Base-by-base conservation (phyloP, 2,888 invertebrate species). In the Lasioglossum oenotherae region DNA sequence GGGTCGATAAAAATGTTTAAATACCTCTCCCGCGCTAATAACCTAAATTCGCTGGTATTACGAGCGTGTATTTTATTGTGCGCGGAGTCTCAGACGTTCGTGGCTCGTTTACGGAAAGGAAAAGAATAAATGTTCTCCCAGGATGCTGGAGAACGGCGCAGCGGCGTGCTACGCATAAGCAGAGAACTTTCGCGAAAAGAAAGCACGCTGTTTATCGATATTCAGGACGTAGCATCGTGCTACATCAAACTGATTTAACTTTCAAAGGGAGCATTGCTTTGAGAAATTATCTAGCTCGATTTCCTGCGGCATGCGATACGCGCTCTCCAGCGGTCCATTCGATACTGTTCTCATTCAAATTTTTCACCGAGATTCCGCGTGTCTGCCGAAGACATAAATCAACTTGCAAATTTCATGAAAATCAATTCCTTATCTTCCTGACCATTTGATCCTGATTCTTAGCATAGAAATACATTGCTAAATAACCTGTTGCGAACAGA, bases 221-320 rank as follows among this genome's bases (percentile, higher is more conserved):
- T 23, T 38, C 75, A 38, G 12, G 46, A 44, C 35, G 35, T 23
- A 16, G 1, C 38, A 23, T 69, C 69, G 38, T n/a, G 38, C 23
- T 69, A 69, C 69, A 23, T 69, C 69, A 38, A 69, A 35, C 69
- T 38, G 69, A 38, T 69, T 38, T 69, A 69, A 69, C 69, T 38
- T 38, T 69, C 69, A 69, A 69, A 23, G 38, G 38, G 38, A 69
- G 69, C 4, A 69, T 69, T 69, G 38, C 69, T 69, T 69, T 69
- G 69, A 69, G 38, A 69, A 69, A 69, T 69, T 69, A 35, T 69
- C 38, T 38, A 12, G 38, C 35, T 38, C 69, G 69, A 69, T 69
- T 69, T 38, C 38, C 69, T 19, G 35, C 38, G 35, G 12, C 31
- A 12, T 23, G 38, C 38, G 23, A 12, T 23, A 69, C 1, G 38